phyloP scores from a whole-genome alignment of 2,113 vertebrate genomes.

The Scomber scombrus region DNA sequence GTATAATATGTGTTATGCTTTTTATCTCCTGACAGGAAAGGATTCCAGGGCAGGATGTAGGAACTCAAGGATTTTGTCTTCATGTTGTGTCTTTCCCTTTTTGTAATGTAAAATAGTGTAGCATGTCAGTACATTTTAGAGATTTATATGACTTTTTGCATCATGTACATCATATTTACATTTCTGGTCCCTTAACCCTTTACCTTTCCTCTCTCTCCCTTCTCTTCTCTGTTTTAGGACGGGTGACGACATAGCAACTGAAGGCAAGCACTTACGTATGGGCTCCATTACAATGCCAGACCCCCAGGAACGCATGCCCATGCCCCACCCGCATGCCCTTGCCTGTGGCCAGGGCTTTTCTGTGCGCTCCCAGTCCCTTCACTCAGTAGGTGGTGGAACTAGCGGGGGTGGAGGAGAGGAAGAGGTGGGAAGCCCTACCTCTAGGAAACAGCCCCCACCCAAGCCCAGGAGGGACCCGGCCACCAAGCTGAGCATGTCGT shows the following conservation, averaged over 20 bases:
- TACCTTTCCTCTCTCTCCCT: neutral
- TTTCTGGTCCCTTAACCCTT: neutral
- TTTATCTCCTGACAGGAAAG: neutral
- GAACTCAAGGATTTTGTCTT: neutral
- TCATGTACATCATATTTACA: neutral
- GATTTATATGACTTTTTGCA: neutral
- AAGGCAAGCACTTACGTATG: slow-evolving; percentile 96
- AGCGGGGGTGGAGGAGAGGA: slow-evolving; percentile 85
- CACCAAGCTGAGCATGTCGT: slow-evolving; percentile 98
- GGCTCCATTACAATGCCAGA: slow-evolving; percentile 97
- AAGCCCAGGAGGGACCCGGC: slow-evolving; percentile 97
- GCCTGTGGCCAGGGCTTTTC: slow-evolving; percentile 93
- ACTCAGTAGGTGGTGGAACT: slow-evolving; percentile 93
- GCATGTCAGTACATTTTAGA: neutral
- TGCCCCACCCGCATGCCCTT: slow-evolving; percentile 81
- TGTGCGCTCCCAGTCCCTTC: slow-evolving; percentile 96
- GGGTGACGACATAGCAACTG: slow-evolving; percentile 91
- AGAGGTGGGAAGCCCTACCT: slow-evolving; percentile 92
- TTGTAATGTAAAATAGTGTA: neutral
- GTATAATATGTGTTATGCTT: neutral
- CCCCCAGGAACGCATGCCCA: slow-evolving; percentile 91
- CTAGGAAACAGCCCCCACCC: slow-evolving; percentile 95
- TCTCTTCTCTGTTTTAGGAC: slow-evolving; percentile 84
- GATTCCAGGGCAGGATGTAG: neutral
- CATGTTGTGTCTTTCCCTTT: neutral